phyloP scores from a whole-genome alignment of 2,113 vertebrate genomes.

The Cyphomyrus discorhynchus region DNA sequence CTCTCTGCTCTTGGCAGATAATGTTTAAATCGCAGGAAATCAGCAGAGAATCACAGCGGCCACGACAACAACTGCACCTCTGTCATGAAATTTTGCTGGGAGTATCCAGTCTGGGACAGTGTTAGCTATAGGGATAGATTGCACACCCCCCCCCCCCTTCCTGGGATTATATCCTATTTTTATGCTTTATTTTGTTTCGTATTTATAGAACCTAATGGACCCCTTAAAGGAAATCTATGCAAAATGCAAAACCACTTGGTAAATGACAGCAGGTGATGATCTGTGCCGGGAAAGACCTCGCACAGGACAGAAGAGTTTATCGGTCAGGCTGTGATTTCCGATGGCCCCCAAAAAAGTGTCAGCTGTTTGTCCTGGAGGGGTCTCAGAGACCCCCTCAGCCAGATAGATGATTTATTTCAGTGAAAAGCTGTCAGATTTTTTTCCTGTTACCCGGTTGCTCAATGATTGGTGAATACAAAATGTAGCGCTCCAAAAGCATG shows the following conservation, averaged over 20 bases:
- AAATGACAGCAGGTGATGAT: neutral
- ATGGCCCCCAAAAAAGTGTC: too few species aligned
- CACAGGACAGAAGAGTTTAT: neutral
- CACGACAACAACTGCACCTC: neutral
- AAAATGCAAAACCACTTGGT: conserved; percentile 7
- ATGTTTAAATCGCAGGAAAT: neutral
- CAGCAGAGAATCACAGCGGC: neutral
- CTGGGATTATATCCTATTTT: neutral
- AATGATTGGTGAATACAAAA: neutral
- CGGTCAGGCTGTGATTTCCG: neutral
- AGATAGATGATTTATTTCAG: neutral
- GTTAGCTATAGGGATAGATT: neutral
- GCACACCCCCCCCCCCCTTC: neutral
- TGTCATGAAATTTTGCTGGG: neutral
- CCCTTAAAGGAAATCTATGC: neutral
- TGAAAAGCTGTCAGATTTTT: neutral
- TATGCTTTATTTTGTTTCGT: neutral
- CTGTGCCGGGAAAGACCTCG: neutral
- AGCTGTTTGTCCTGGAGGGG: neutral
- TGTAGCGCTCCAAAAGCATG: neutral
- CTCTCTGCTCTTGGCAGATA: neutral
- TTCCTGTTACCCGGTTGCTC: neutral
- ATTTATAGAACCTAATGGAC: neutral
- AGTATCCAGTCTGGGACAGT: neutral
- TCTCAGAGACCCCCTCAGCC: neutral